phyloP scores from a whole-genome alignment of 2,113 vertebrate genomes.

The Amia ocellicauda region DNA sequence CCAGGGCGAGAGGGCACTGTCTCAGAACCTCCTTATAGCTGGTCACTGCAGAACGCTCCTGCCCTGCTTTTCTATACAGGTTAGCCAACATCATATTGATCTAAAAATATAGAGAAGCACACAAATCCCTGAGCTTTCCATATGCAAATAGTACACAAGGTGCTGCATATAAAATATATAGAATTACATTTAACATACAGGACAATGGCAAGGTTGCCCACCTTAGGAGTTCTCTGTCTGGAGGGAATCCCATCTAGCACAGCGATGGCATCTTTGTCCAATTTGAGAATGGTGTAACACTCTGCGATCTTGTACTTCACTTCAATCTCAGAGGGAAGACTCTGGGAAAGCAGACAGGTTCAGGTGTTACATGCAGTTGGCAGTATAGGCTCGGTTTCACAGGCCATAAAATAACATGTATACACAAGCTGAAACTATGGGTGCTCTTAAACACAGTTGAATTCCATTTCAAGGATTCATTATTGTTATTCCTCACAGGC shows the following conservation, averaged over 20 bases:
- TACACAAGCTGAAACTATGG: too few relatives aligned
- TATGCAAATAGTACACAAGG: too few relatives aligned
- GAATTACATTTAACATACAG: too few relatives aligned
- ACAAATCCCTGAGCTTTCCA: background rate
- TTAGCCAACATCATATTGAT: slow-evolving; percentile 99
- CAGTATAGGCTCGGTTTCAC: too few relatives aligned
- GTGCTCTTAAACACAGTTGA: too few relatives aligned
- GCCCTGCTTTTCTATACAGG: slow-evolving; percentile 93
- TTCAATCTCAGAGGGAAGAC: slow-evolving; percentile 95
- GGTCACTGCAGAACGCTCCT: slow-evolving; percentile 93
- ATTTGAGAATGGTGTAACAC: slow-evolving; percentile 93
- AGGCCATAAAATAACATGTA: too few relatives aligned
- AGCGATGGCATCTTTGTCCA: slow-evolving; percentile 96
- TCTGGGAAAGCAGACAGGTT: slow-evolving; percentile 62
- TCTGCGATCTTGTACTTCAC: slow-evolving; percentile 98
- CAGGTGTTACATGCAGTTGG: too few relatives aligned
- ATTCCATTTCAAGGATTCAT: too few relatives aligned
- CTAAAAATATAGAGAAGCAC: slow-evolving; percentile 51
- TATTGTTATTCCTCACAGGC: too few relatives aligned
- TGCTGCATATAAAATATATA: too few relatives aligned
- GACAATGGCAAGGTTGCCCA: slow-evolving; percentile 39
- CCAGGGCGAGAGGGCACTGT: slow-evolving; percentile 91
- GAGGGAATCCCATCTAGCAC: slow-evolving; percentile 95
- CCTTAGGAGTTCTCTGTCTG: slow-evolving; percentile 95
- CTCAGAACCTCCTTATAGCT: slow-evolving; percentile 98